Percentiles rank a stretch among this genome's conserved stretches.
Conservation (phyloP, 2,888 invertebrate species). For the Deroplatys truncata region DNA sequence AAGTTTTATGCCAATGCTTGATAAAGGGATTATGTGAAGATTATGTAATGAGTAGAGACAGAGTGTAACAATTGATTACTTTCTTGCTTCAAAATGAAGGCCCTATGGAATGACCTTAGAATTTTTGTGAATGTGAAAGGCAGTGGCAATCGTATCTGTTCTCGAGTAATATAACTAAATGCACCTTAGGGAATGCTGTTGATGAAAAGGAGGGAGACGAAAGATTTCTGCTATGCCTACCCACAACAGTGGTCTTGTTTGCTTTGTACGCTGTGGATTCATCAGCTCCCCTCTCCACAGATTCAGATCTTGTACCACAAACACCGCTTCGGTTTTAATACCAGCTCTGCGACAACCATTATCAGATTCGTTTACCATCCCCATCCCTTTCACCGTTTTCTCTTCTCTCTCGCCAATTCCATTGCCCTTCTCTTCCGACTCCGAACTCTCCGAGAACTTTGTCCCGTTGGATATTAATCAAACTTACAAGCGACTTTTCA, state of each 20-base stretch:
- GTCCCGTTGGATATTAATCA: conserved; percentile 5
- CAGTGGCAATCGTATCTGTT: too few relatives aligned
- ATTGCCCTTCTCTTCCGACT: neutral
- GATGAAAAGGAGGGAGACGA: too few relatives aligned
- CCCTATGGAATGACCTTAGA: too few relatives aligned
- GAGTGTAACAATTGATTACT: too few relatives aligned
- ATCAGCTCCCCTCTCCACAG: neutral
- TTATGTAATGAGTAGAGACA: too few relatives aligned
- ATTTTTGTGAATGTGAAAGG: too few relatives aligned
- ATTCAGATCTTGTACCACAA: neutral
- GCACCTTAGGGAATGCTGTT: too few relatives aligned
- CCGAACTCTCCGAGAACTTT: neutral
- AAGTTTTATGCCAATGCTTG: too few relatives aligned
- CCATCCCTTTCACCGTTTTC: neutral
- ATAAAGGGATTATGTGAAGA: too few relatives aligned
- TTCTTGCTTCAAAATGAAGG: too few relatives aligned
- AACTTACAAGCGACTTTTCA: neutral
- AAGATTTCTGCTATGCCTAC: neutral
- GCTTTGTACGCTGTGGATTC: neutral
- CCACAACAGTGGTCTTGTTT: neutral
- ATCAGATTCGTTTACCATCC: conserved; percentile 1
- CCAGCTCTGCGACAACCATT: neutral
- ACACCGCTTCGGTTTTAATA: neutral
- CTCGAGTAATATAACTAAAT: too few relatives aligned
- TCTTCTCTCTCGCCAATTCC: neutral